These are phyloP conservation scores for Columbina picui DNA, from an alignment of 2,113 vertebrate species.

Conservation along the genomic window DNA sequence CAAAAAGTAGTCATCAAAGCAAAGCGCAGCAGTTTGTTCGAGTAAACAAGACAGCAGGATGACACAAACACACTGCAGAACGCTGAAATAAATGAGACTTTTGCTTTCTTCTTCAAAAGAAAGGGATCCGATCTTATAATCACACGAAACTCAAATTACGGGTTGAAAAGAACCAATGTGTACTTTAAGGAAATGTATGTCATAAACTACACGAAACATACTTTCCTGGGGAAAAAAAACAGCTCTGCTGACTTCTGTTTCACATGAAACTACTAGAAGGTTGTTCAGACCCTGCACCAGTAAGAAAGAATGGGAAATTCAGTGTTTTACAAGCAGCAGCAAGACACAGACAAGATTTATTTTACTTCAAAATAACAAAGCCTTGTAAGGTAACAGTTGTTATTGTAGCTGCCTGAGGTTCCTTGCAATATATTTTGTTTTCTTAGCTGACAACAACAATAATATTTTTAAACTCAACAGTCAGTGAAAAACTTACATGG, in stretches of 20 bases:
- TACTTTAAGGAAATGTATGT: neutral
- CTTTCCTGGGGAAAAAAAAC: neutral
- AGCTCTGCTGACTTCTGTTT: neutral
- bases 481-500: neutral
- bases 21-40: neutral
- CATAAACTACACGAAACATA: neutral
- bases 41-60: neutral
- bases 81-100: neutral
- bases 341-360: slow-evolving; percentile 15
- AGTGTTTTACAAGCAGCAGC: slow-evolving; percentile 25
- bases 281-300: neutral
- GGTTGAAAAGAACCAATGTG: neutral
- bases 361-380: slow-evolving; percentile 59
- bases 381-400: slow-evolving; percentile 48
- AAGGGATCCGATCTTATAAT: neutral
- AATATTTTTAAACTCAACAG: neutral
- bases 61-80: neutral
- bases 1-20: neutral
- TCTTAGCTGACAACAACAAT: slow-evolving; percentile 63
- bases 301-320: neutral
- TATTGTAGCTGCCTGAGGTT: slow-evolving; percentile 34
- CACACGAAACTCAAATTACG: neutral
- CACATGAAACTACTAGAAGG: neutral
- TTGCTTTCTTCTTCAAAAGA: neutral
- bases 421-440: slow-evolving; percentile 26